Conservation (phyloP, 1,140 invertebrate genomes). For the Brachystomella parvula region DNA sequence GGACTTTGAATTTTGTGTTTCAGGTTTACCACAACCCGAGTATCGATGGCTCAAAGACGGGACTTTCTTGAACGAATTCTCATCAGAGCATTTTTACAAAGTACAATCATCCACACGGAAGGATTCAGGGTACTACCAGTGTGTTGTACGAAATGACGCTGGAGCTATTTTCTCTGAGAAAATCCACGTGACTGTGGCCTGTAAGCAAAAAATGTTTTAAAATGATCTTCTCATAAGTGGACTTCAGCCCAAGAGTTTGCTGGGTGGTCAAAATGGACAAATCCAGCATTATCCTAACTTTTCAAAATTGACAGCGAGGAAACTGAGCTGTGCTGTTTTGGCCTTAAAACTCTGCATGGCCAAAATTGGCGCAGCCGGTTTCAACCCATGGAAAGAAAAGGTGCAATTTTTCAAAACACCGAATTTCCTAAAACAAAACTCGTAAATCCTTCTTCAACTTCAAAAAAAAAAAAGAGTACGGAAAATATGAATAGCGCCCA, state of each 20-base stretch:
- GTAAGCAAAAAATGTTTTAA: constrained; percentile 54
- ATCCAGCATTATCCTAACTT: too few species aligned
- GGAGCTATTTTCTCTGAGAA: constrained; percentile 84
- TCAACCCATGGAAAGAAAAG: too few species aligned
- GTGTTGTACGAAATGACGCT: constrained; percentile 78
- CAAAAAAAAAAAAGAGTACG: not conserved
- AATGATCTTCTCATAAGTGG: not conserved
- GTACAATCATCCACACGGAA: constrained; percentile 66
- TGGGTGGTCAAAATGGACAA: too few species aligned
- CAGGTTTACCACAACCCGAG: constrained; percentile 76
- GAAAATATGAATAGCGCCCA: not conserved
- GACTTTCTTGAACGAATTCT: constrained; percentile 57
- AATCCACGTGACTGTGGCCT: constrained; percentile 75
- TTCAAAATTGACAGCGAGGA: too few species aligned
- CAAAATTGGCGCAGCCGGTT: too few species aligned
- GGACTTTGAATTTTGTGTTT: constrained; percentile 28
- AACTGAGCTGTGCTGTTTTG: too few species aligned
- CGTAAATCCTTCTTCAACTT: not conserved
- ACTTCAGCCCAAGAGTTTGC: too few species aligned
- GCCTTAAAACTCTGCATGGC: too few species aligned
- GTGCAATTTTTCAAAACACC: not conserved
- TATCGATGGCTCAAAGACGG: constrained; percentile 86
- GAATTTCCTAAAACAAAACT: not conserved
- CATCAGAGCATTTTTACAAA: constrained; percentile 65
- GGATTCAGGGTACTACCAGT: constrained; percentile 81